Evolutionary conservation across 2,888 invertebrate species (phyloP).

Genomic region (Aethes cnicana): DNA sequence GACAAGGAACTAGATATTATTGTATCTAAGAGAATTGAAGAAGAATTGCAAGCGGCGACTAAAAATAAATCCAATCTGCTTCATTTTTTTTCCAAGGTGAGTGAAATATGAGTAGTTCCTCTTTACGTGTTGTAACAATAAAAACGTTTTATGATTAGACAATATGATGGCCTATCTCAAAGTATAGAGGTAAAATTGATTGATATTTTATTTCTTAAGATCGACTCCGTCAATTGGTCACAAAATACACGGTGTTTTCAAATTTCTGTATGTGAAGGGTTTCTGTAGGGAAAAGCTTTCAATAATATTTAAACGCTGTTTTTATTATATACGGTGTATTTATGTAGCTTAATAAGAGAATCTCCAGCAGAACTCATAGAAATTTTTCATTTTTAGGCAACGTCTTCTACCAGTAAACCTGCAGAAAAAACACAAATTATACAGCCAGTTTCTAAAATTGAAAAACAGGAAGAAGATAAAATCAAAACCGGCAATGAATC

Average conservation of each 20-base stretch:
- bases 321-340: conserved; percentile 10
- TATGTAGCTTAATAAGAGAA: conserved; percentile 36
- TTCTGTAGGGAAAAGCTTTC: no score
- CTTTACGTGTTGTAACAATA: no score
- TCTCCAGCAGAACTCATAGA: conserved; percentile 35
- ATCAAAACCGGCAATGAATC: no score
- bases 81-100: conserved; percentile 19
- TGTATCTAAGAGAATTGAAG: conserved; percentile 38
- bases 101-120: no score
- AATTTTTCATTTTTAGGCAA: conserved; percentile 36
- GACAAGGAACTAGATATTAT: conserved; percentile 36
- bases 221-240: no score
- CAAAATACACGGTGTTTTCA: no score
- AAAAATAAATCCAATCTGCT: conserved; percentile 34
- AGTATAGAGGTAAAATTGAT: no score
- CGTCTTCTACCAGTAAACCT: conserved; percentile 37
- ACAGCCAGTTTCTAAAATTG: conserved; percentile 36
- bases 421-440: conserved; percentile 37
- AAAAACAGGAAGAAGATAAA: no score
- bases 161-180: no score
- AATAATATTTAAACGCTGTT: no score
- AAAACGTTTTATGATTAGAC: background rate
- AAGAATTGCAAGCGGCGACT: conserved; percentile 34
- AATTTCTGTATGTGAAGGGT: no score
- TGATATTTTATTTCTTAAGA: no score